Evolutionary conservation across 2,888 invertebrate species (phyloP).

Genomic region (Axea sp.): DNA sequence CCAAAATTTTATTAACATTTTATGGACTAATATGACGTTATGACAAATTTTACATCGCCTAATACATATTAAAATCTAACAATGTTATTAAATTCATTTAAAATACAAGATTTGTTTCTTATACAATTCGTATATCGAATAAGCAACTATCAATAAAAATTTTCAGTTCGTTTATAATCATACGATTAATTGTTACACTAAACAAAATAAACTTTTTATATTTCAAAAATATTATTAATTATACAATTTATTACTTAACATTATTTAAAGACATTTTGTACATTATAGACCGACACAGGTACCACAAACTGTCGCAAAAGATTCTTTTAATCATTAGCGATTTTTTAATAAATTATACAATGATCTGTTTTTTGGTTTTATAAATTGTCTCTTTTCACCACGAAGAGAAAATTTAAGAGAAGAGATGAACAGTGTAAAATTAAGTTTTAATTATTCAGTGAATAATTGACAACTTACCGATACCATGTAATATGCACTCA

Average conservation of each 20-base stretch:
- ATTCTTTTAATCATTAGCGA: constrained; percentile 13
- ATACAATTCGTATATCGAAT: constrained; percentile 25
- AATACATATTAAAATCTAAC: constrained; percentile 42
- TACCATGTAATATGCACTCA: neutral
- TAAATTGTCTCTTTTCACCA: constrained; percentile 5
- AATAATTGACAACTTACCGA: constrained; percentile 27
- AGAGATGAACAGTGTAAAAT: neutral
- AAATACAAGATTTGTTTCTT: constrained; percentile 12
- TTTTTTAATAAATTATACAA: constrained; percentile 38
- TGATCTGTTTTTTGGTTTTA: constrained; percentile 45
- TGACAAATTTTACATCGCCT: constrained; percentile 24
- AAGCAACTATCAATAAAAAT: constrained; percentile 50
- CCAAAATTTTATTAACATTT: constrained; percentile 23
- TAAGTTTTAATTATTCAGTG: constrained; percentile 15
- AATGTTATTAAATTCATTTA: constrained; percentile 27
- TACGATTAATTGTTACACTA: constrained; percentile 46
- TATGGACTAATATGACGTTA: constrained; percentile 19
- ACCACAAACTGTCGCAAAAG: constrained; percentile 44
- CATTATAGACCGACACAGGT: constrained; percentile 54
- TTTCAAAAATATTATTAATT: constrained; percentile 56
- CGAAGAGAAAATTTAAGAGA: constrained; percentile 1
- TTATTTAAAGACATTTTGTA: constrained; percentile 55
- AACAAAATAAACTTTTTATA: constrained; percentile 60
- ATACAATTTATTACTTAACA: constrained; percentile 48
- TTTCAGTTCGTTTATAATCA: constrained; percentile 46